Evolutionary conservation across 1,140 invertebrate species (phyloP).

Genomic region (Camponotus floridanus): DNA sequence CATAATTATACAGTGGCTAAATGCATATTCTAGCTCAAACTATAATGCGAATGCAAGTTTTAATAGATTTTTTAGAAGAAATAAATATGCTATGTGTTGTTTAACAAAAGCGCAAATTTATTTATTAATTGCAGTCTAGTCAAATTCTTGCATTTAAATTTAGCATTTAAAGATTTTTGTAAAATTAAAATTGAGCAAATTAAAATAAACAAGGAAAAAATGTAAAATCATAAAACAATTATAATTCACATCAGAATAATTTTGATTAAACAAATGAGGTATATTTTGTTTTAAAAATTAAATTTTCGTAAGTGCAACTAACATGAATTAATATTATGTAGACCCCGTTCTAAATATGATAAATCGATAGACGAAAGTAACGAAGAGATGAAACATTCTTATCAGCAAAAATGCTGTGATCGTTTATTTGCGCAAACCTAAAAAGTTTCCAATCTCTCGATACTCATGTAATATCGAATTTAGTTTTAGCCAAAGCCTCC

Average conservation of each 20-base stretch:
- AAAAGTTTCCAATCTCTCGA: slow-evolving; percentile 29
- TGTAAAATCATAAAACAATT: background rate
- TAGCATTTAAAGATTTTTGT: background rate
- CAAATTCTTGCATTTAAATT: background rate
- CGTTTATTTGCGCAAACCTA: background rate
- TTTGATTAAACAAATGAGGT: too few relatives aligned
- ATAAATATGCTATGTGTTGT: slow-evolving; percentile 19
- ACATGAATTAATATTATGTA: background rate
- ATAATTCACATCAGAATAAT: too few relatives aligned
- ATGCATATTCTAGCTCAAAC: slow-evolving; percentile 26
- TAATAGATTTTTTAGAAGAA: background rate
- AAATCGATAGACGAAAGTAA: background rate
- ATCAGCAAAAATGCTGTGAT: background rate
- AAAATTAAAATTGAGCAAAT: background rate
- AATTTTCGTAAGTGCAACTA: background rate
- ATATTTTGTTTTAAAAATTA: too few relatives aligned
- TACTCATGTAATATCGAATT: slow-evolving; percentile 47
- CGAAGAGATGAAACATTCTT: background rate
- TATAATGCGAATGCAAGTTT: background rate
- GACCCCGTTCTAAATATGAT: background rate
- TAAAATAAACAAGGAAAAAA: background rate
- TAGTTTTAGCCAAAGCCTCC: background rate
- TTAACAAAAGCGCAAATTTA: background rate
- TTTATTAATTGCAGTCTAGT: background rate
- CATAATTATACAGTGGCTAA: slow-evolving; percentile 3